phyloP scores from a whole-genome alignment of 1,140 invertebrate species.

The Drosophila athabasca region DNA sequence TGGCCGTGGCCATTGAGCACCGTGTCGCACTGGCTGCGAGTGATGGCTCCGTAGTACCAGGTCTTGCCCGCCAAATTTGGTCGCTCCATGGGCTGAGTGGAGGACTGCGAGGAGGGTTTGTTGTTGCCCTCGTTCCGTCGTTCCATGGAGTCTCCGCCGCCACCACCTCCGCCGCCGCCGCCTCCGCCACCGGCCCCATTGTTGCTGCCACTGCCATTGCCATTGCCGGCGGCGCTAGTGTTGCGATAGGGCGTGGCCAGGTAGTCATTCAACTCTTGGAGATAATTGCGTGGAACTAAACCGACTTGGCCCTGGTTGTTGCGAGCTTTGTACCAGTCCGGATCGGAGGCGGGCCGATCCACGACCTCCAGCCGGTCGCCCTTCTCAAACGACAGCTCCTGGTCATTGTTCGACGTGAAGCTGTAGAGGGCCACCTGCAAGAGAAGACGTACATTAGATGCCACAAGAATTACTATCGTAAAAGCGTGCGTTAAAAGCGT shows the following conservation, averaged over 20 bases:
- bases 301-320: constrained; percentile 96
- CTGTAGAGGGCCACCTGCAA: constrained; percentile 92
- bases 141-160: constrained; percentile 77
- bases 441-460: neutral
- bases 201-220: constrained; percentile 64
- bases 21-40: constrained; percentile 96
- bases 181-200: constrained; percentile 83
- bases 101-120: constrained; percentile 67
- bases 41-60: constrained; percentile 99
- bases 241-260: constrained; percentile 91
- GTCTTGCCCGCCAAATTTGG: constrained; percentile 91
- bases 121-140: constrained; percentile 80
- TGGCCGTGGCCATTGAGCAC: constrained; percentile 96
- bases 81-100: constrained; percentile 85
- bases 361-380: constrained; percentile 97
- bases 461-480: neutral
- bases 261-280: constrained; percentile 95
- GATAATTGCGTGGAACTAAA: constrained; percentile 98
- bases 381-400: constrained; percentile 98
- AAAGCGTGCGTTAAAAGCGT: constrained; percentile 51
- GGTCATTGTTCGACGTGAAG: constrained; percentile 97
- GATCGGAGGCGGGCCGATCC: constrained; percentile 97
- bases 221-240: constrained; percentile 84
- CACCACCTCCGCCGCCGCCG: constrained; percentile 61
- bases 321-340: constrained; percentile 98